phyloP scores from a whole-genome alignment of 2,888 invertebrate genomes.

The Caenorhabditis sp. region DNA sequence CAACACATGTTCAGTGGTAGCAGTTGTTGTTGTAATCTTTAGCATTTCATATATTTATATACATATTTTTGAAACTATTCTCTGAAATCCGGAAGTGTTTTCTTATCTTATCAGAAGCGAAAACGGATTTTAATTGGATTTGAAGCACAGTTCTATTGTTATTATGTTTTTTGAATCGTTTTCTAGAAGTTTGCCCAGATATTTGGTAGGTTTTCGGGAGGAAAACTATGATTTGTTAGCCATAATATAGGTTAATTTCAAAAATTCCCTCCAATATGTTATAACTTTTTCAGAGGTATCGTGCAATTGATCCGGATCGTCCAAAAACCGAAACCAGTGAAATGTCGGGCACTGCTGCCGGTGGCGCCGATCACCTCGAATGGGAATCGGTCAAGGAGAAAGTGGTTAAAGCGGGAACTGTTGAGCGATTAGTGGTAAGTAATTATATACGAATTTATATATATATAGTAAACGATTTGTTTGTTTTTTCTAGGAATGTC shows the following conservation, averaged over 20 bases:
- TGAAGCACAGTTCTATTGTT: background rate
- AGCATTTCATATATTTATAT: conserved; percentile 9
- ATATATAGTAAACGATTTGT: background rate
- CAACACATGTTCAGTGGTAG: background rate
- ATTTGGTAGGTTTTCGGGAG: conserved; percentile 9
- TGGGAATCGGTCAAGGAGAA: conserved; percentile 97
- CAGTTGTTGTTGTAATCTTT: conserved; percentile 1
- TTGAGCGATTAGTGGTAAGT: conserved; percentile 84
- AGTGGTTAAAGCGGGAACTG: conserved; percentile 92
- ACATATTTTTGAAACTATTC: background rate
- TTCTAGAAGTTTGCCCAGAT: conserved; percentile 26
- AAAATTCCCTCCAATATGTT: too few species aligned
- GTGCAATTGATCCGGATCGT: conserved; percentile 67
- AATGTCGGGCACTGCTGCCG: conserved; percentile 27
- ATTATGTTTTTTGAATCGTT: conserved; percentile 19
- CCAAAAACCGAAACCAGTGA: conserved; percentile 45
- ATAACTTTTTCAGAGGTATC: conserved; percentile 63
- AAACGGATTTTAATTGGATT: background rate
- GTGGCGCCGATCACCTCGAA: conserved; percentile 80
- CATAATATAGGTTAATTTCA: too few species aligned
- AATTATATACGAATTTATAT: too few species aligned
- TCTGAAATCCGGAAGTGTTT: background rate
- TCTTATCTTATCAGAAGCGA: background rate
- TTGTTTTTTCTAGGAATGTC: conserved; percentile 54
- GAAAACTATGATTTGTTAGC: conserved; percentile 10